Evolutionary conservation across 2,797 vertebrate genomes (phyloP), one percentile per base, ranked within the genome.

Genomic region (Eurystomus glaucurus): DNA sequence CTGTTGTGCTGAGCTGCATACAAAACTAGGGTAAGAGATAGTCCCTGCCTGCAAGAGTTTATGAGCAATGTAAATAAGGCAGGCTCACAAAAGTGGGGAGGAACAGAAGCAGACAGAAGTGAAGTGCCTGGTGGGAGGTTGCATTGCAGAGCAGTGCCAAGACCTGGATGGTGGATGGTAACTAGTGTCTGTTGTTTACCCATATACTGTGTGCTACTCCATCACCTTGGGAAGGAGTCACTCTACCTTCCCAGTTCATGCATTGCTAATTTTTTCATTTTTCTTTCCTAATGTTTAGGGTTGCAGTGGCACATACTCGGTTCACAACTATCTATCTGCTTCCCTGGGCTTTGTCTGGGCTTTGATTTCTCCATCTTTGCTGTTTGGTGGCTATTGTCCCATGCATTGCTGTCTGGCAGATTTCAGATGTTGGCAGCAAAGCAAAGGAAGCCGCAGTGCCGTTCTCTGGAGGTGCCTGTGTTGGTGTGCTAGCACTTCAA

Each of bases 1-100:
- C 37, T 61, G 48, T 79, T 84, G 37, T 87, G 77, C 77, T 79
- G 95, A 92, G 77, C 88, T 81, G 85, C 90, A 90, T 96, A 70
- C 66, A 31, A 92, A 96, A 74, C 23, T 50, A 72, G 72, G 29
- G 46, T 61, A 92, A 69, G 88, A 88, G 50, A 60, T 3, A 37
- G 92, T 82, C 61, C 69, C 62, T 94, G 85, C 85, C 65, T 58
- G 50, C 54, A 39, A 46, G 88, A 82, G 92, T 89, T 94, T 78
- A 85, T 71, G 88, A 93, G 83, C 74, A 55, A 48, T 96, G 93
- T 82, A 86, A 96, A 87, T 90, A 79, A 96, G 74, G 35, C 70
- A 78, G 88, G 21, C 45, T 92, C 23, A 11, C 51, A 65, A 69
- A 65, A 26, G 50, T 37, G 69, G 39, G 50, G 12, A 79, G 83